Conservation (phyloP, 2,113 vertebrate genomes). For the Electrona antarctica region DNA sequence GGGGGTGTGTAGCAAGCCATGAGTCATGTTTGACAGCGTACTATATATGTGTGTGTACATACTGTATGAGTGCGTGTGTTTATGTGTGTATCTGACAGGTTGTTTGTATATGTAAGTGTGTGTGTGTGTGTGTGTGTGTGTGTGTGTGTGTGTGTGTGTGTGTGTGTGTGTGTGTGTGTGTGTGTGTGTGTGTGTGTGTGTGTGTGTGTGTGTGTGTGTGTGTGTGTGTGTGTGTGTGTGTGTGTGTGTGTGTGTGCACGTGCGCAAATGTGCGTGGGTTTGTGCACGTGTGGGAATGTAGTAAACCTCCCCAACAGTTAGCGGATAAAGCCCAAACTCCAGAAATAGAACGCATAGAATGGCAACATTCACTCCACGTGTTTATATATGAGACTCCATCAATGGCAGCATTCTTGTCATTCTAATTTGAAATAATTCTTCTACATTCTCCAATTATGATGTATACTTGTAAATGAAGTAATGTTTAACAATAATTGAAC, state of each 20-base stretch:
- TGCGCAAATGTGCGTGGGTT: conserved; percentile 1
- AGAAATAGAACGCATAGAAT: neutral
- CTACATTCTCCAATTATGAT: too few relatives aligned
- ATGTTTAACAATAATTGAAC: too few relatives aligned
- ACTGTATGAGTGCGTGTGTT: neutral
- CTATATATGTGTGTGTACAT: neutral
- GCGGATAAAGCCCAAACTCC: conserved; percentile 25
- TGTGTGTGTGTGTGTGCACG: neutral
- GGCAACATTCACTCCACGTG: neutral
- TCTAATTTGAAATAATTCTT: too few relatives aligned
- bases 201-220: neutral
- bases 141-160: neutral
- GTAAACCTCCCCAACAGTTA: conserved; percentile 26
- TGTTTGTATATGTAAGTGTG: neutral
- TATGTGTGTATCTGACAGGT: neutral
- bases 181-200: neutral
- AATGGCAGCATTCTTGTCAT: too few relatives aligned
- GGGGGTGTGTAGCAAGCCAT: neutral
- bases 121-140: conserved; percentile 5
- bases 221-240: neutral
- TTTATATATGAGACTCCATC: too few relatives aligned
- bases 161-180: too few relatives aligned
- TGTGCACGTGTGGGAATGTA: conserved; percentile 23
- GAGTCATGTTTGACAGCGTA: neutral
- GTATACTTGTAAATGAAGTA: too few relatives aligned